Evolutionary conservation across 1,140 invertebrate genomes (phyloP).

Genomic region (Heliconius hermathena): DNA sequence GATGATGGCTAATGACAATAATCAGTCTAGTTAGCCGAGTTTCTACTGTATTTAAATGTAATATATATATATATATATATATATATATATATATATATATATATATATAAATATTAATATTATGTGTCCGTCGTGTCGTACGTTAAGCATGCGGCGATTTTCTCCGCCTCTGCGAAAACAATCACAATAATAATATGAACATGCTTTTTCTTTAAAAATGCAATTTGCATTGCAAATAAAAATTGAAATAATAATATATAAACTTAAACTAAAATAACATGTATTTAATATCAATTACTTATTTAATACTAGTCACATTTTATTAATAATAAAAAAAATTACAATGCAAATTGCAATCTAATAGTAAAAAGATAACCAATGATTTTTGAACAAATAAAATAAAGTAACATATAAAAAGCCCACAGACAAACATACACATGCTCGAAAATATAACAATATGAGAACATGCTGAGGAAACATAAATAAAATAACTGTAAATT

Average conservation of each 20-base stretch:
- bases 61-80: not conserved
- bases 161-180: slow-evolving; percentile 71
- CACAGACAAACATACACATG: not conserved
- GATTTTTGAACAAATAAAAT: not conserved
- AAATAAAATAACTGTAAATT: too few species aligned
- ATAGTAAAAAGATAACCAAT: too few species aligned
- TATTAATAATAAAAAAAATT: not conserved
- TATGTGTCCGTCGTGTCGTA: slow-evolving; percentile 12
- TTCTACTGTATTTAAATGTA: too few species aligned
- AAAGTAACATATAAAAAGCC: not conserved
- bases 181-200: slow-evolving; percentile 40
- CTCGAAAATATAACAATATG: too few species aligned
- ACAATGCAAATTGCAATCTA: not conserved
- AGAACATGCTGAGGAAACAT: too few species aligned
- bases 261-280: too few species aligned
- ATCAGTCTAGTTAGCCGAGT: too few species aligned
- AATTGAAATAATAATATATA: too few species aligned
- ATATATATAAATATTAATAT: slow-evolving; percentile 8
- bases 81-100: not conserved
- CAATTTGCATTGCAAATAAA: not conserved
- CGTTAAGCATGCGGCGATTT: slow-evolving; percentile 74
- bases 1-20: too few species aligned
- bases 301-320: too few species aligned
- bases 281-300: not conserved
- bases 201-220: slow-evolving; percentile 19